A percentile compares a stretch with the other conserved stretches of the same genome.
Conservation (phyloP, 2,888 invertebrate species). For the Schrankia costaestrigalis region DNA sequence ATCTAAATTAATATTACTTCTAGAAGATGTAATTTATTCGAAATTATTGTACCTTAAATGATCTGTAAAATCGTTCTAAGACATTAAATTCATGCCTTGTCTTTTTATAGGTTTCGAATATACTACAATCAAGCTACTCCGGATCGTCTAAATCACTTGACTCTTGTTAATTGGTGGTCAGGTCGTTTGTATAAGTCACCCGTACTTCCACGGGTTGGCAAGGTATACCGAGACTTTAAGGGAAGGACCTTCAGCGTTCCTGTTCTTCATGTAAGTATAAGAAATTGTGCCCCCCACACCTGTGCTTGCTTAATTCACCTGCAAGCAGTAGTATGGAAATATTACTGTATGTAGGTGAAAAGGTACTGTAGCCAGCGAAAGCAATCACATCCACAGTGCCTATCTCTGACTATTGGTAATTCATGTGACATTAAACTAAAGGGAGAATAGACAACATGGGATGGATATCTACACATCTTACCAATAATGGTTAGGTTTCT, state of each 20-base stretch:
- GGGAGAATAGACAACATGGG: too few species aligned
- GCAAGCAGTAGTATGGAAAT: too few species aligned
- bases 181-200: constrained; percentile 84
- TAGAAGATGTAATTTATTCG: too few species aligned
- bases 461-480: too few species aligned
- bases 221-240: constrained; percentile 84
- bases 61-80: background rate
- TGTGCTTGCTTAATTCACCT: too few species aligned
- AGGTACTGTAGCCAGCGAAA: too few species aligned
- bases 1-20: too few species aligned
- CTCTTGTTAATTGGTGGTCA: constrained; percentile 88
- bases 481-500: too few species aligned
- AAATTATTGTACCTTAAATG: background rate
- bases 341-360: too few species aligned
- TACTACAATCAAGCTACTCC: constrained; percentile 87
- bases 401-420: too few species aligned
- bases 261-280: constrained; percentile 83
- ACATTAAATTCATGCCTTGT: background rate
- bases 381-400: too few species aligned
- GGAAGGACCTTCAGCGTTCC: constrained; percentile 84
- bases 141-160: constrained; percentile 77
- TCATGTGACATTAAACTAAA: background rate
- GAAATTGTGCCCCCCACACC: too few species aligned
- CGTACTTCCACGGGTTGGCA: constrained; percentile 81
- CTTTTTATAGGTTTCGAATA: constrained; percentile 80